Evolutionary conservation across 2,888 invertebrate species (phyloP), one percentile per base, ranked within the genome.

Genomic region (Oligia latruncula): DNA sequence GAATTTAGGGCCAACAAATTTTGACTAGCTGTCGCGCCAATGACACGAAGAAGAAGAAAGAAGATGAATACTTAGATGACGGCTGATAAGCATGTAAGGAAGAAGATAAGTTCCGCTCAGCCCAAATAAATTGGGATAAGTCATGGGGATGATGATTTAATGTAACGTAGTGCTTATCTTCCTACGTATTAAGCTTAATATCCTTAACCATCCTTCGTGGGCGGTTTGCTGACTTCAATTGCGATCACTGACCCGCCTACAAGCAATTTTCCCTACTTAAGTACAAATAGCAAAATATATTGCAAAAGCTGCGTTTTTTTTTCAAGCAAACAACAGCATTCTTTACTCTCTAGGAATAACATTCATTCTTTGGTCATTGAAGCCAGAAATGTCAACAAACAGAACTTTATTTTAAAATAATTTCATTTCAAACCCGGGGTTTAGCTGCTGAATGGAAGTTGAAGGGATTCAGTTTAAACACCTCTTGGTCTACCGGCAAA

Each of bases 401-500:
- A 9, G 4, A 64, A 60, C n/a, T 70, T 66, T 15, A 8, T 68
- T 35, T 62, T 70, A 15, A 64, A 62, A 29, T 68, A 64, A 70
- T 43, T 80, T 35, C 0, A 29, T 58, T 72, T 40, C 23, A 9
- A 29, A 71, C 49, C 15, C 6, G 52, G 43, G 64, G 35, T 64
- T 71, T 71, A 20, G 4, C 40, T 40, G 4, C 2, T 62, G 35
- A 74, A 83, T 52, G n/a, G n/a, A 43, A 58, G n/a, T 83, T 71
- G 9, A 49, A 15, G n/a, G 66, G 52, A 35, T 79, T 79, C 71
- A 67, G 29, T 82, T 78, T 78, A 58, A 78, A 82, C 78, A 78
- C 83, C 71, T 74, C 29, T 43, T 40, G 58, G 46, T 71, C 11
- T 55, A 52, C 13, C 5, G 46, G 20, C 8, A 58, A 49, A 46